Evolutionary conservation across 2,797 vertebrate species (phyloP).

Genomic region (Enteromius unitaeniatus): DNA sequence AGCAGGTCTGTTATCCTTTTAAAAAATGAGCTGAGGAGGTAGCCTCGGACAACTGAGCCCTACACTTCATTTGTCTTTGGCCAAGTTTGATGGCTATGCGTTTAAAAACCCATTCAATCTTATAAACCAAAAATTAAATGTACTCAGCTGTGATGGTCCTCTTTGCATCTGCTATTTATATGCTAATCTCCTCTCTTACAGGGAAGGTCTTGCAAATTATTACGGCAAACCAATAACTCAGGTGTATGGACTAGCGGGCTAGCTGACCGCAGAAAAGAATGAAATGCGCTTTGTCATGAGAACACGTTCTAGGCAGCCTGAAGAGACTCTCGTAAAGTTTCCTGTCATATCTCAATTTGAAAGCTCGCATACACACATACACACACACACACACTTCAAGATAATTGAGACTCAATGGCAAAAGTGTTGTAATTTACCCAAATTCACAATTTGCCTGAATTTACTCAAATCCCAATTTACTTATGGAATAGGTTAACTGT

Average conservation of each 20-base stretch:
- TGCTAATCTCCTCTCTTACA: conserved; percentile 93
- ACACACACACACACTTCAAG: background rate
- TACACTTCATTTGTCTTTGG: conserved; percentile 97
- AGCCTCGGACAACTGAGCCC: conserved; percentile 89
- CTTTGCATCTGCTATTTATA: conserved; percentile 99
- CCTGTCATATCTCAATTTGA: conserved; percentile 50
- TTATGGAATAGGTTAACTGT: background rate
- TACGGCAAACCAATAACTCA: conserved; percentile 93
- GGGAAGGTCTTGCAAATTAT: conserved; percentile 98
- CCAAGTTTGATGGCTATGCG: conserved; percentile 93
- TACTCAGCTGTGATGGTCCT: conserved; percentile 98
- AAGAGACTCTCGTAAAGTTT: conserved; percentile 61
- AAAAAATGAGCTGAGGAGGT: conserved; percentile 88
- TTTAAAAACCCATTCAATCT: conserved; percentile 99
- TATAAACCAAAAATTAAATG: conserved; percentile 99
- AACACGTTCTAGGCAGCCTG: conserved; percentile 46
- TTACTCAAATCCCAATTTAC: background rate
- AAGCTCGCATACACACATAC: conserved; percentile 22
- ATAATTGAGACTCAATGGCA: background rate
- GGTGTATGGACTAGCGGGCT: conserved; percentile 81
- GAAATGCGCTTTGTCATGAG: conserved; percentile 67
- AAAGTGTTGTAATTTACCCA: background rate
- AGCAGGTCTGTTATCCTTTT: conserved; percentile 84
- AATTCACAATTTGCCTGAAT: background rate
- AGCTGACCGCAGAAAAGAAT: conserved; percentile 55